Evolutionary conservation across 1,140 invertebrate genomes (phyloP).

Genomic region (Zaprionus capensis): DNA sequence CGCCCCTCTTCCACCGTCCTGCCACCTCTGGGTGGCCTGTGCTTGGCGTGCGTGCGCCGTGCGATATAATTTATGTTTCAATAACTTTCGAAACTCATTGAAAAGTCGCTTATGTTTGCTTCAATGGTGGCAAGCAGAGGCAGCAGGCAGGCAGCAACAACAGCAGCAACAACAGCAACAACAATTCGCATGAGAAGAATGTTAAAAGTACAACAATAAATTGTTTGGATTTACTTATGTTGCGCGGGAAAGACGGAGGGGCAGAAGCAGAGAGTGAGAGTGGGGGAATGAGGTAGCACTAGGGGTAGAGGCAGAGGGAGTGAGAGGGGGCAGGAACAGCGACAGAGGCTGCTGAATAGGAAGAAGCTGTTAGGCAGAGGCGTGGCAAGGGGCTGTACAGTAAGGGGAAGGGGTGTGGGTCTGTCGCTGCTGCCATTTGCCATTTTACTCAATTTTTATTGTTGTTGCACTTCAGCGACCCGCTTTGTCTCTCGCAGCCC

Average conservation of each 20-base stretch:
- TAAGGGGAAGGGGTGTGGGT: no score
- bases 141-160: constrained; percentile 43
- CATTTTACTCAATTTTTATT: constrained; percentile 82
- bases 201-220: constrained; percentile 82
- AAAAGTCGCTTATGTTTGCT: constrained; percentile 82
- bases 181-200: constrained; percentile 71
- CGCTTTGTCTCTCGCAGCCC: constrained; percentile 63
- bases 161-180: constrained; percentile 33
- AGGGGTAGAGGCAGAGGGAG: background rate
- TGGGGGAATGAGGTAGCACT: no score
- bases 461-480: constrained; percentile 78
- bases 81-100: constrained; percentile 82
- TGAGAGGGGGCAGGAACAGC: background rate
- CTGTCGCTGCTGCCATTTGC: constrained; percentile 65
- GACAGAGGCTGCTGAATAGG: background rate
- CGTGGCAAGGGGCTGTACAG: background rate
- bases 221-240: constrained; percentile 79
- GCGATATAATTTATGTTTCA: constrained; percentile 82
- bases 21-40: constrained; percentile 29
- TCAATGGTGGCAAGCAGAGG: constrained; percentile 68
- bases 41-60: constrained; percentile 76
- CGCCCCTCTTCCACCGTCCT: background rate
- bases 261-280: no score
- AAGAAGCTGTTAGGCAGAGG: background rate
- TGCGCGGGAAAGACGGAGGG: background rate